Evolutionary conservation across 2,888 invertebrate genomes (phyloP).

Genomic region (Notodonta ziczac): DNA sequence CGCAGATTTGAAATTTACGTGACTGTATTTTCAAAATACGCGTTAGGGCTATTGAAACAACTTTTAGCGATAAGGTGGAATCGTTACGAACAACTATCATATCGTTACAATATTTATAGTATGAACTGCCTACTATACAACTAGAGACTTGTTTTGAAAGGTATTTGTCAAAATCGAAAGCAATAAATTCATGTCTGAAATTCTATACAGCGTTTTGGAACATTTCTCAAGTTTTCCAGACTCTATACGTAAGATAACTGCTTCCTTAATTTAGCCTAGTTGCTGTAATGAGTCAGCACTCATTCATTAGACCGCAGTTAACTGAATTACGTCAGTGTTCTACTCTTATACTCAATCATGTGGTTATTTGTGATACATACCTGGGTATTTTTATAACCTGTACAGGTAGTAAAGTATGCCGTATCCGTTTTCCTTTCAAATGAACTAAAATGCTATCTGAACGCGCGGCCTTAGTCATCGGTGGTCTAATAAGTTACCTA

Average conservation of each 20-base stretch:
- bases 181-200: constrained; percentile 1
- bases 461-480: too few species aligned
- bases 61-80: neutral
- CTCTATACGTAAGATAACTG: constrained; percentile 31
- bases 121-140: too few species aligned
- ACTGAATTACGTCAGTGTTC: constrained; percentile 37
- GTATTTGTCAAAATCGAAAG: too few species aligned
- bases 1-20: neutral
- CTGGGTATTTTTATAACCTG: too few species aligned
- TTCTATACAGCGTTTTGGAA: constrained; percentile 14
- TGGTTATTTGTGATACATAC: constrained; percentile 25
- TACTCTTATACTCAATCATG: constrained; percentile 23
- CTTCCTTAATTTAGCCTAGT: constrained; percentile 56
- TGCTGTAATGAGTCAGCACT: constrained; percentile 53
- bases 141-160: too few species aligned
- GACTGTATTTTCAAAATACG: neutral
- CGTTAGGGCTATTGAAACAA: neutral
- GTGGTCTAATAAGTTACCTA: too few species aligned
- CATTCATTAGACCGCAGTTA: constrained; percentile 50
- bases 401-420: too few species aligned
- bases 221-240: constrained; percentile 41
- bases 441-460: too few species aligned
- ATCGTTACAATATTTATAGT: too few species aligned
- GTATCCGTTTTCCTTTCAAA: too few species aligned
- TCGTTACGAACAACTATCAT: too few species aligned